These are phyloP conservation scores for Leptura quadrifasciata DNA, from an alignment of 2,888 invertebrate genomes.

Conservation along the genomic window DNA sequence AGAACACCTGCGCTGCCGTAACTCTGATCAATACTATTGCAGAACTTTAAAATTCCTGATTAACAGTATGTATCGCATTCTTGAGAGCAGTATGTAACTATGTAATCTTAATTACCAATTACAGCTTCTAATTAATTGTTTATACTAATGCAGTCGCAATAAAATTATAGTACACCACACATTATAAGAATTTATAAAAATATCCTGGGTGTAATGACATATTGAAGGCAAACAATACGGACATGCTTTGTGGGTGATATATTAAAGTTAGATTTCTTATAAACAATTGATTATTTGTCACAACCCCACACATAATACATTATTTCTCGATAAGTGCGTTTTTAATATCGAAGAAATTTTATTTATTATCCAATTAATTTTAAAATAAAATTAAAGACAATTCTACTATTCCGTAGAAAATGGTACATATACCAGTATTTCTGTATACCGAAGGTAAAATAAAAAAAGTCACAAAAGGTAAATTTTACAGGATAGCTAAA, in stretches of 20 bases:
- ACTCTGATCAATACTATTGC: not conserved
- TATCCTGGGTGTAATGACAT: not conserved
- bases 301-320: not conserved
- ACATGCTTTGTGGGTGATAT: not conserved
- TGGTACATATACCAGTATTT: too few relatives aligned
- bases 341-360: not conserved
- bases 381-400: too few relatives aligned
- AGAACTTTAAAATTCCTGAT: not conserved
- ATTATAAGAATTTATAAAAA: constrained; percentile 7
- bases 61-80: constrained; percentile 28
- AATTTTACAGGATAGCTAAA: too few relatives aligned
- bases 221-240: not conserved
- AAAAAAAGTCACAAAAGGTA: too few relatives aligned
- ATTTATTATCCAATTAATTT: not conserved
- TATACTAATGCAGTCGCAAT: constrained; percentile 16
- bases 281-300: not conserved
- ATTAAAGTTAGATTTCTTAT: not conserved
- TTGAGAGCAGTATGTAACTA: constrained; percentile 19
- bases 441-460: too few relatives aligned
- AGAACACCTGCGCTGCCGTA: constrained; percentile 14
- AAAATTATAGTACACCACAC: not conserved
- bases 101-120: constrained; percentile 33
- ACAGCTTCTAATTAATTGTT: constrained; percentile 28
- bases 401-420: too few relatives aligned
- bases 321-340: not conserved